These are phyloP conservation scores for Polymixis flavicincta DNA, from an alignment of 2,888 invertebrate genomes.

Conservation along the genomic window DNA sequence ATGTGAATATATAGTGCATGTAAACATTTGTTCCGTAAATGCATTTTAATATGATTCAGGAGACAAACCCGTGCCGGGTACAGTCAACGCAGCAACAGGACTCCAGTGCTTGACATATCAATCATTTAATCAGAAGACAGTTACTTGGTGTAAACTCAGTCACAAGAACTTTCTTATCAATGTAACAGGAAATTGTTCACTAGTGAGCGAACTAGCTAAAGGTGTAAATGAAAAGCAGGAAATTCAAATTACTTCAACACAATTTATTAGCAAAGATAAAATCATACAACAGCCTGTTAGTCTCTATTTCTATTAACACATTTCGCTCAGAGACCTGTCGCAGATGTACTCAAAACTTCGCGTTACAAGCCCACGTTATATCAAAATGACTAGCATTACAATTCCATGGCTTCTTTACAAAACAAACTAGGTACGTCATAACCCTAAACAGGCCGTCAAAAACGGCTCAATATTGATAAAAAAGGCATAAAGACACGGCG, in stretches of 20 bases:
- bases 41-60: background rate
- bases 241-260: slow-evolving; percentile 49
- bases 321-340: slow-evolving; percentile 3
- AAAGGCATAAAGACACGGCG: slow-evolving; percentile 60
- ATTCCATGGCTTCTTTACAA: slow-evolving; percentile 61
- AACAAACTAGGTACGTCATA: slow-evolving; percentile 62
- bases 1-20: too few relatives aligned
- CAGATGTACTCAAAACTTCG: slow-evolving; percentile 36
- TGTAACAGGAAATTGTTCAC: slow-evolving; percentile 34
- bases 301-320: slow-evolving; percentile 31
- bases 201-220: slow-evolving; percentile 10
- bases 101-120: background rate
- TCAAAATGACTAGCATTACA: slow-evolving; percentile 28
- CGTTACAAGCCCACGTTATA: slow-evolving; percentile 36
- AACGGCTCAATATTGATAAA: slow-evolving; percentile 67
- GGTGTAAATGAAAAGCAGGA: slow-evolving; percentile 43
- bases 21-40: too few relatives aligned
- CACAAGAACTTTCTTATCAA: slow-evolving; percentile 20
- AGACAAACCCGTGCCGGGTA: too few relatives aligned
- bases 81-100: background rate
- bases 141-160: slow-evolving; percentile 3
- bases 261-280: slow-evolving; percentile 47
- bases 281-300: slow-evolving; percentile 34
- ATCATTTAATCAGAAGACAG: background rate
- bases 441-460: slow-evolving; percentile 65